These are phyloP conservation scores for Rhinatrema bivittatum DNA, from an alignment of 2,797 vertebrate species.

Conservation along the genomic window DNA sequence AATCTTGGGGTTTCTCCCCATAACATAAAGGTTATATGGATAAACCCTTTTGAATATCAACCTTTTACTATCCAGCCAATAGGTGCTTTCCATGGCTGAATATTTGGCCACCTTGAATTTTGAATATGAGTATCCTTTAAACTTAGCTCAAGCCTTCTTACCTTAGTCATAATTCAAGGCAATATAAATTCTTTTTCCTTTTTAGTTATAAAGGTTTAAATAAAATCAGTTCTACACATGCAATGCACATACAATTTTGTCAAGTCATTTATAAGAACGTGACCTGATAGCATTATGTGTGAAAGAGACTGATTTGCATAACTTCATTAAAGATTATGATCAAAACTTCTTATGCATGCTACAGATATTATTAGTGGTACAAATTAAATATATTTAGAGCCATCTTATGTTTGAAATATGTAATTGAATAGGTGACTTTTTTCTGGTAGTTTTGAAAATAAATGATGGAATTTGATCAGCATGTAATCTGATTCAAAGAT, in stretches of 20 bases:
- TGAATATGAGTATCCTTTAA: no score
- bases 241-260: neutral
- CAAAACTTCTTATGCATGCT: conserved; percentile 2
- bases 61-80: no score
- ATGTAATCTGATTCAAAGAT: no score
- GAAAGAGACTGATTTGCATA: conserved; percentile 1
- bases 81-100: no score
- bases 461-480: no score
- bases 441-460: neutral
- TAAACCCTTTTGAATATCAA: no score
- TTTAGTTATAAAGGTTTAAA: neutral
- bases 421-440: conserved; percentile 14
- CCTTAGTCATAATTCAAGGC: conserved; percentile 1
- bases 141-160: no score
- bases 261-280: neutral
- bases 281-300: conserved; percentile 5
- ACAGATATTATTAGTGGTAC: conserved; percentile 2
- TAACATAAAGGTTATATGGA: no score
- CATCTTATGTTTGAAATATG: conserved; percentile 6
- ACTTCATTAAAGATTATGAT: conserved; percentile 14
- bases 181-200: neutral
- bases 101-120: no score
- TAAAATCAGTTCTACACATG: conserved; percentile 1
- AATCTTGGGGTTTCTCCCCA: no score
- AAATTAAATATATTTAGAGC: conserved; percentile 13